These are phyloP conservation scores for Larimichthys crocea DNA, from an alignment of 2,113 vertebrate species.

Conservation along the genomic window DNA sequence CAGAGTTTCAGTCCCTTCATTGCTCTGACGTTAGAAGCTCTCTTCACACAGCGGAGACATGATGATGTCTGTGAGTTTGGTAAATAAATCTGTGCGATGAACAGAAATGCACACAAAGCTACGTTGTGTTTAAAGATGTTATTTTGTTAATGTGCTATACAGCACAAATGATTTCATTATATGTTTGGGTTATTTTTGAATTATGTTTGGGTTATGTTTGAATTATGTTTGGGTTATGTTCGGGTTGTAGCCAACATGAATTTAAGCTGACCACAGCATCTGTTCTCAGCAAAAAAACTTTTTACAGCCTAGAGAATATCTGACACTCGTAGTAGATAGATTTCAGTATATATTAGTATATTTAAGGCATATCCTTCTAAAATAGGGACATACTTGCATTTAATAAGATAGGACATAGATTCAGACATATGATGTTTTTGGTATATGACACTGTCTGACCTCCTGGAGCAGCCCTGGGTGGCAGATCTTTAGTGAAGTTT, in stretches of 20 bases:
- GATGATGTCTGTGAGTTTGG: no score
- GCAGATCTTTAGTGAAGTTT: neutral
- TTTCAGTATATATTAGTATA: no score
- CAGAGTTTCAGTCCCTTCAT: no score
- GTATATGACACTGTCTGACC: neutral
- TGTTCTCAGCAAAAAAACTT: neutral
- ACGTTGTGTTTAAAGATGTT: no score
- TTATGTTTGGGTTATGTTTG: neutral
- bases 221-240: no score
- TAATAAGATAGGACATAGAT: conserved; percentile 1
- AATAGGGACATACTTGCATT: neutral
- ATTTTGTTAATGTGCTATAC: neutral
- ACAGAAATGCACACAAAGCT: no score
- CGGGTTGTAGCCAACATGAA: neutral
- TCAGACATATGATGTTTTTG: neutral
- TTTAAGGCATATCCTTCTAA: neutral
- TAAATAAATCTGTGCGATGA: no score
- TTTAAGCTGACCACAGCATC: neutral
- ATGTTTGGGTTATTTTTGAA: neutral
- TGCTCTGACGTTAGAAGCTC: no score
- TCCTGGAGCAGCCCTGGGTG: neutral
- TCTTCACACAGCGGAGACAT: no score
- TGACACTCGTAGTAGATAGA: neutral
- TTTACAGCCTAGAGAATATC: neutral
- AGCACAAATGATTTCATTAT: neutral